Conservation (phyloP, 2,888 invertebrate species). For the Rhagonycha lutea region DNA sequence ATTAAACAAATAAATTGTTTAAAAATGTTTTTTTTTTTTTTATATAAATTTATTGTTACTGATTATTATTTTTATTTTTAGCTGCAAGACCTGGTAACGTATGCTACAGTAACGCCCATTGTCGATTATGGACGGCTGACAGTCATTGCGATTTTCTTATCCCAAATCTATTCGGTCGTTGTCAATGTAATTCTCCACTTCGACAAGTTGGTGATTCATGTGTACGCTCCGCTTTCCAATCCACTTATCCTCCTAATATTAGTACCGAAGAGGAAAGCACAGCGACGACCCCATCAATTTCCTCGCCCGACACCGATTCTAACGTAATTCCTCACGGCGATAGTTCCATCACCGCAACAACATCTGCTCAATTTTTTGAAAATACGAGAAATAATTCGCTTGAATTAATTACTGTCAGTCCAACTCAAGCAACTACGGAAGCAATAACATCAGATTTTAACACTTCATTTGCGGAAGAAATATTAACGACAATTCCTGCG, state of each 20-base stretch:
- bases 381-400: slow-evolving; percentile 6
- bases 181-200: slow-evolving; percentile 75
- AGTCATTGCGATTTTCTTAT: slow-evolving; percentile 89
- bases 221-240: slow-evolving; percentile 56
- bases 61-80: slow-evolving; percentile 47
- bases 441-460: slow-evolving; percentile 27
- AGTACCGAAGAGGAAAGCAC: slow-evolving; percentile 10
- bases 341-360: slow-evolving; percentile 30
- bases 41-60: background rate
- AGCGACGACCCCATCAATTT: slow-evolving; percentile 41
- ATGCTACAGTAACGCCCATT: slow-evolving; percentile 89
- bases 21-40: background rate
- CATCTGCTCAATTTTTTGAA: background rate
- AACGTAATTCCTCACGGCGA: slow-evolving; percentile 44
- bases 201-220: slow-evolving; percentile 69
- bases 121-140: slow-evolving; percentile 79
- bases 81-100: slow-evolving; percentile 85
- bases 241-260: slow-evolving; percentile 36
- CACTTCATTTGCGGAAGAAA: background rate
- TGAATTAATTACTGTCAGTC: background rate
- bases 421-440: background rate
- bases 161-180: slow-evolving; percentile 86
- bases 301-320: slow-evolving; percentile 36
- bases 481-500: background rate
- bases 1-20: background rate